phyloP scores from a whole-genome alignment of 2,888 invertebrate genomes.

The Heliothis peltigera region DNA sequence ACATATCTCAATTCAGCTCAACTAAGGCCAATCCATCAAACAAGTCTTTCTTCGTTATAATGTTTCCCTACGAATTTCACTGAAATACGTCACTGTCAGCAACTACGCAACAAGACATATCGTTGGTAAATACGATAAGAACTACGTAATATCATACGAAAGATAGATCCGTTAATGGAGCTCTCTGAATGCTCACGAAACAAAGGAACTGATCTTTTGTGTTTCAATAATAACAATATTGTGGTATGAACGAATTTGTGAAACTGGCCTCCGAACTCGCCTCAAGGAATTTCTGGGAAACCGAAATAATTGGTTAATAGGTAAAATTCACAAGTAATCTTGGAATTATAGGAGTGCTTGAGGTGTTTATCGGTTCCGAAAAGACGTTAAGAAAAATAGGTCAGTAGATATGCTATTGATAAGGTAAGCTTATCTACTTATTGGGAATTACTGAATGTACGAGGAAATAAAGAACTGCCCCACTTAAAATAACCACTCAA shows the following conservation, averaged over 20 bases:
- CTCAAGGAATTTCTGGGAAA: conserved; percentile 5
- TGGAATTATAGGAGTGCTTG: conserved; percentile 17
- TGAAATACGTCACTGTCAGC: background rate
- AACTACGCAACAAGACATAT: conserved; percentile 8
- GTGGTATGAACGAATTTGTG: conserved; percentile 9
- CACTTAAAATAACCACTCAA: background rate
- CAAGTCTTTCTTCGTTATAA: background rate
- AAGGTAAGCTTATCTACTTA: conserved; percentile 29
- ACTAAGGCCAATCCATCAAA: background rate
- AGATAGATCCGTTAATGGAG: conserved; percentile 36
- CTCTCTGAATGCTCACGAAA: conserved; percentile 30
- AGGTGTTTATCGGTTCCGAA: conserved; percentile 32
- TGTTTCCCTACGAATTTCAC: background rate
- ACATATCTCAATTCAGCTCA: background rate
- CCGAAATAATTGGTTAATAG: conserved; percentile 28
- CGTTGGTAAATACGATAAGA: conserved; percentile 38
- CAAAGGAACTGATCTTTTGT: conserved; percentile 50
- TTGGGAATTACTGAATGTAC: conserved; percentile 1
- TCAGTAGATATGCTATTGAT: conserved; percentile 34
- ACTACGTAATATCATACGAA: conserved; percentile 46
- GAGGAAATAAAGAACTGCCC: background rate
- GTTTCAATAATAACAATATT: conserved; percentile 37
- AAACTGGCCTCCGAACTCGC: conserved; percentile 12
- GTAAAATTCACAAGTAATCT: conserved; percentile 27
- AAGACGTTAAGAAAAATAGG: conserved; percentile 46